Conservation (phyloP, 30 jellyfish, hydroid and myxozoan genomes). For the Aurelia aurita region DNA sequence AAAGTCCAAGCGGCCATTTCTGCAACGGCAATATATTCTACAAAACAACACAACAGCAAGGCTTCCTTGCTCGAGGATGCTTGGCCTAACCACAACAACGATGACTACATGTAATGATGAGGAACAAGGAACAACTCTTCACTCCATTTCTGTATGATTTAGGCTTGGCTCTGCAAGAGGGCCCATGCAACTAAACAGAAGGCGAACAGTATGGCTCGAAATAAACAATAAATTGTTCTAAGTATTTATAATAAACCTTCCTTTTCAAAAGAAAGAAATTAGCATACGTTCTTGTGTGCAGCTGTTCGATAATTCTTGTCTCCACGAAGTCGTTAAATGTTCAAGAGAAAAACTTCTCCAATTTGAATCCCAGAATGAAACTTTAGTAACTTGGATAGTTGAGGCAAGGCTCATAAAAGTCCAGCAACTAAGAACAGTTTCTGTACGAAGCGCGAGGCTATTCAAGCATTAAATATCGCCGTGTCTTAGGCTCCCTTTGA, state of each 20-base stretch:
- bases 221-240: conserved; percentile 77
- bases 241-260: conserved; percentile 85
- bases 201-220: conserved; percentile 79
- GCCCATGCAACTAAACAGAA: conserved; percentile 73
- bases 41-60: conserved; percentile 3
- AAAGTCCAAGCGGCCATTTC: conserved; percentile 33
- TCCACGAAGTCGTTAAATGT: conserved; percentile 74
- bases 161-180: conserved; percentile 34
- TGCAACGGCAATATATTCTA: background rate
- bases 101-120: conserved; percentile 20
- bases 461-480: conserved; percentile 71
- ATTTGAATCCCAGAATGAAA: conserved; percentile 50
- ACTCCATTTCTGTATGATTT: conserved; percentile 43
- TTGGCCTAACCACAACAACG: conserved; percentile 64
- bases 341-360: conserved; percentile 69
- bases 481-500: conserved; percentile 78
- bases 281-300: conserved; percentile 83
- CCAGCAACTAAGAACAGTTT: conserved; percentile 81
- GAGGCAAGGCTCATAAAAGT: conserved; percentile 36
- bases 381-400: conserved; percentile 51
- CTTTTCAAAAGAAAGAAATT: conserved; percentile 77
- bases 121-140: conserved; percentile 18
- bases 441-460: conserved; percentile 64
- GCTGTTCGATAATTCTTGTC: conserved; percentile 77
- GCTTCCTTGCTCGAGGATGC: conserved; percentile 37